Percentiles rank a stretch among this genome's conserved stretches.
Evolutionary conservation across 2,888 invertebrate genomes (phyloP).

Genomic region (Agonum fuliginosum): DNA sequence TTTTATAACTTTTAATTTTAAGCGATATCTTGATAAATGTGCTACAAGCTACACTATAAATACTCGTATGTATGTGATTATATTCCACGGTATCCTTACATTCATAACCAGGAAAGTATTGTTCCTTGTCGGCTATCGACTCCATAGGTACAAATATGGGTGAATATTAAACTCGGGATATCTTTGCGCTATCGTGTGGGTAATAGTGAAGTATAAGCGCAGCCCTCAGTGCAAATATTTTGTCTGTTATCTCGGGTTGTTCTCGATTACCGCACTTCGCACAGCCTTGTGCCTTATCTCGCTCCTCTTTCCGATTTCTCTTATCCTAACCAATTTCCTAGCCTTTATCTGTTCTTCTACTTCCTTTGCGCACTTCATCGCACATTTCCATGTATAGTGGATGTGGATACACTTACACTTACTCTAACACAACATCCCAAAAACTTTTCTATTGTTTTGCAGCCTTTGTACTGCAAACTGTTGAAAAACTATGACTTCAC

Average conservation of each 20-base stretch:
- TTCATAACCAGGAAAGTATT: slow-evolving; percentile 8
- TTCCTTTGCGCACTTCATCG: slow-evolving; percentile 66
- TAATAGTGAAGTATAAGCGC: slow-evolving; percentile 8
- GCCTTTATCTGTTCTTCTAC: slow-evolving; percentile 68
- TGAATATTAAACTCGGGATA: slow-evolving; percentile 8
- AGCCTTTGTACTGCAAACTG: slow-evolving; percentile 33
- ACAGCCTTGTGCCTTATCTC: slow-evolving; percentile 65
- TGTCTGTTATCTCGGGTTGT: slow-evolving; percentile 38
- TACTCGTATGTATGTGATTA: too few relatives aligned
- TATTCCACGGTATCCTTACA: too few relatives aligned
- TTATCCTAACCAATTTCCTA: slow-evolving; percentile 54
- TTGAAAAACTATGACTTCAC: not conserved
- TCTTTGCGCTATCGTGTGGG: slow-evolving; percentile 10
- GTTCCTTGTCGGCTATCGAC: slow-evolving; percentile 1
- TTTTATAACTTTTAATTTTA: too few relatives aligned
- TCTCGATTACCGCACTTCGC: slow-evolving; percentile 64
- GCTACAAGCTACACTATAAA: too few relatives aligned
- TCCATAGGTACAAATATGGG: not conserved
- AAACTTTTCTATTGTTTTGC: slow-evolving; percentile 19
- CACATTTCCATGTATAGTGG: slow-evolving; percentile 69
- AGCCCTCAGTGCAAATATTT: slow-evolving; percentile 43
- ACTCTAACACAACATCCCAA: slow-evolving; percentile 14
- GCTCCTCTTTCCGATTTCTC: slow-evolving; percentile 49
- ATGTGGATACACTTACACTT: slow-evolving; percentile 14
- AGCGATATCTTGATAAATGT: too few relatives aligned